Evolutionary conservation across 2,888 invertebrate genomes (phyloP), one percentile per base, ranked within the genome.

Genomic region (Dorcus hopei): DNA sequence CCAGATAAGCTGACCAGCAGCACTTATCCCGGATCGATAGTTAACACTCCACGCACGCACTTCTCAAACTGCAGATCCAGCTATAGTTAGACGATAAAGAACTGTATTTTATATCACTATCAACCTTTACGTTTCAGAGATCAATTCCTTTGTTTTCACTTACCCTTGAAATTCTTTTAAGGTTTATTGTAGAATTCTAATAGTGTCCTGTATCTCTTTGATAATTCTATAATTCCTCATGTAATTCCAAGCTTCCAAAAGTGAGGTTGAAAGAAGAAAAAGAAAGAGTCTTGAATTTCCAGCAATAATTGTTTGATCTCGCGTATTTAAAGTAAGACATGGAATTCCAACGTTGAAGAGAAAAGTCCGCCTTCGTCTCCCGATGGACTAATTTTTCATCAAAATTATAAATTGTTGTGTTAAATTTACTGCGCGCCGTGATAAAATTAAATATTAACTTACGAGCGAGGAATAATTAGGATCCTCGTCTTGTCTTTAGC

Each of bases 401-500:
- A 68, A 70, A 73, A 72, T 72, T 71, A 72, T 73, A 72, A 72
- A 72, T 72, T 72, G 71, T 72, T 70, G 67, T 69, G 66, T 71
- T 65, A 70, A 71, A 72, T 72, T 71, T 71, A 72, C 67, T 68
- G 67, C 63, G 68, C 68, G 64, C 69, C 71, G 66, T 65, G 72
- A 73, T 72, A 72, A 73, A 73, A 72, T 73, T 72, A 72, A 73
- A 73, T 73, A 73, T 71, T 72, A 73, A 73, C 72, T 73, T 72
- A 72, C 72, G 72, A 71, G 70, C 68, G 70, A 69, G 65, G 72
- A 73, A 73, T 73, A 73, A 73, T 73, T 73, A 72, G 72, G 66
- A 66, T 64, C 65, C 61, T 57, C 65, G 61, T 59, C 65, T 65
- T 62, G 65, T 68, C 65, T 69, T 68, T 63, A 63, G 65, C 65